Evolutionary conservation across 2,888 invertebrate species (phyloP).

Genomic region (Lysandra bellargus): DNA sequence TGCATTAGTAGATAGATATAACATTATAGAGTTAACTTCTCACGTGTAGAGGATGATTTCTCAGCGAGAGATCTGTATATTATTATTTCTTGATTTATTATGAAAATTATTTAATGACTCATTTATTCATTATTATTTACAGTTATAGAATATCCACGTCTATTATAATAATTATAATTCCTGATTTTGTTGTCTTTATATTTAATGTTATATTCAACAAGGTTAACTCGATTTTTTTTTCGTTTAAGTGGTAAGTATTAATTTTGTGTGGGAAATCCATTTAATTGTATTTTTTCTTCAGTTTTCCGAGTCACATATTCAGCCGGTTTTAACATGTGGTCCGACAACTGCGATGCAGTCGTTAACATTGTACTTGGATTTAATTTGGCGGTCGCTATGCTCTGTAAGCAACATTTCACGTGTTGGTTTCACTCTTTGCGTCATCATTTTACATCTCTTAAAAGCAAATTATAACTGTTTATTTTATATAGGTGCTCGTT

Average conservation of each 20-base stretch:
- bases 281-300: conserved; percentile 10
- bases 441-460: conserved; percentile 46
- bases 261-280: conserved; percentile 19
- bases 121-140: not conserved
- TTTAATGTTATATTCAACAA: not conserved
- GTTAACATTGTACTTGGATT: conserved; percentile 59
- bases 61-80: too few species aligned
- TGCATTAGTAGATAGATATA: too few species aligned
- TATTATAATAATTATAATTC: not conserved
- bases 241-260: not conserved
- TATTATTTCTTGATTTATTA: not conserved
- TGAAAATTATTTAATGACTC: not conserved
- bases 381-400: conserved; percentile 75
- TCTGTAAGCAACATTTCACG: conserved; percentile 67
- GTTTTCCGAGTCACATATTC: conserved; percentile 1
- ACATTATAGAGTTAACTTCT: too few species aligned
- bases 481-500: not conserved
- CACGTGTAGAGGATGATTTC: too few species aligned
- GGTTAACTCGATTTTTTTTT: not conserved
- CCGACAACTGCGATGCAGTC: conserved; percentile 40
- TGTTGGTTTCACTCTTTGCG: conserved; percentile 57
- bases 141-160: not conserved
- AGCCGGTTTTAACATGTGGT: not conserved
- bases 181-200: not conserved
- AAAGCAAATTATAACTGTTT: conserved; percentile 6